Base-by-base conservation (phyloP, 64 coral and sea anemone genomes). In the Porites australiensis region DNA sequence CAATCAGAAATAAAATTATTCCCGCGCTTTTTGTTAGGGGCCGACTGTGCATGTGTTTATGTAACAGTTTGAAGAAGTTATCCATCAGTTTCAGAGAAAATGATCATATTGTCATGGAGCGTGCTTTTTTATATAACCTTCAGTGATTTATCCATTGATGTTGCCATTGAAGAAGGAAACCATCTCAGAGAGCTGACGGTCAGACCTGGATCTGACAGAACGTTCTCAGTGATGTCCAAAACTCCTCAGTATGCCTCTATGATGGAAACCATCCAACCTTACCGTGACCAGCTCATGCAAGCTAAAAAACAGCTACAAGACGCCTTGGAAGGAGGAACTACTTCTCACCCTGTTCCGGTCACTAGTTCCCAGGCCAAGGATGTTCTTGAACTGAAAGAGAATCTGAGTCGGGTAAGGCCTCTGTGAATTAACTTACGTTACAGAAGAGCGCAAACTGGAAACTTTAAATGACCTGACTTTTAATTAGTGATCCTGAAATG, bases 91-190 rank as follows among this genome's bases (percentile, higher is more conserved):
- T 37, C 27, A 37, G 27, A 37, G 27, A 37, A 37, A 37, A 37
- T 37, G 27, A 37, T 37, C 27, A 37, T 37, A 37, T 37, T 37
- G 27, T 37, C 27, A 37, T 37, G 18, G 4, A 23, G 4, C 4
- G n/a, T 70, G 19, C 21, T 23, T 5, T 23, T 3, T 7, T 48
- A 44, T 67, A 11, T 14, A 11, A 58, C 70, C 86, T 77, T 37
- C 27, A 98, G 95, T 77, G 79, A 88, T 18, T 50, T 98, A n/a
- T 94, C 87, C 60, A 59, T 98, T 9, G 88, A 98, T 76, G 92
- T 88, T 62, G 95, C 95, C 12, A 78, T 91, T 5, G 94, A 77
- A 59, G 92, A 98, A 64, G 88, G 80, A 0, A 83, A 98, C 3
- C 82, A 85, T 57, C 57, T 98, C 5, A 52, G 90, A 2, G 88